phyloP scores from a whole-genome alignment of 2,797 vertebrate species.

The Poeciliopsis paucimaculata region DNA sequence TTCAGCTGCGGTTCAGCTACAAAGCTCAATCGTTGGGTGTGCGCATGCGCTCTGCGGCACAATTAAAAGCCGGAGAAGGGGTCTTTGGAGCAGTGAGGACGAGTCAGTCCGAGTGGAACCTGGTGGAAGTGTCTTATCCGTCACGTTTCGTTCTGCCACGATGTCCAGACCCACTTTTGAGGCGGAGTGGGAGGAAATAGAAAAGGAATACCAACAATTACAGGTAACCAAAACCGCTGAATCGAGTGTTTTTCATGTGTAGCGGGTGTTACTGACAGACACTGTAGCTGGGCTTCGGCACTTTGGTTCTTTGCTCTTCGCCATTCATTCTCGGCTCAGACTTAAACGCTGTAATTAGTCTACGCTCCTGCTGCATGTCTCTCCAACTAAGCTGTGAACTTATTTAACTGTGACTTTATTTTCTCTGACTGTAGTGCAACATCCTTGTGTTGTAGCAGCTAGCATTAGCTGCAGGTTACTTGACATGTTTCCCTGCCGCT shows the following conservation, averaged over 20 bases:
- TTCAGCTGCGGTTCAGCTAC: slow-evolving; percentile 1
- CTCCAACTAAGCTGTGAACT: background rate
- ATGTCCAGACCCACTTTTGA: slow-evolving; percentile 86
- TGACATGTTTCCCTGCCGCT: slow-evolving; percentile 23
- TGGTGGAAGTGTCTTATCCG: slow-evolving; percentile 14
- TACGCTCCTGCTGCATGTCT: background rate
- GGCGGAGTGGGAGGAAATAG: slow-evolving; percentile 89
- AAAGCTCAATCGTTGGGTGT: background rate
- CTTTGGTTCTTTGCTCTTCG: slow-evolving; percentile 31
- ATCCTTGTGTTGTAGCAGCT: slow-evolving; percentile 25
- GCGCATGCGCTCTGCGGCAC: slow-evolving; percentile 59
- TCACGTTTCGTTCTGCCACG: slow-evolving; percentile 32
- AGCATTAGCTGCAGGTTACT: slow-evolving; percentile 47
- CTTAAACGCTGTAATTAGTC: slow-evolving; percentile 8
- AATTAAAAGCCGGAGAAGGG: slow-evolving; percentile 21
- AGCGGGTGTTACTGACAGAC: slow-evolving; percentile 33
- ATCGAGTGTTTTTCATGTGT: background rate
- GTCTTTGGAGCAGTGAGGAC: slow-evolving; percentile 3
- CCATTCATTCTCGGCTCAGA: slow-evolving; percentile 56
- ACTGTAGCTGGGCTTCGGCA: slow-evolving; percentile 22
- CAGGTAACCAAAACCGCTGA: slow-evolving; percentile 80
- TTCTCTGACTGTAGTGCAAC: slow-evolving; percentile 4
- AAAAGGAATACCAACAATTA: slow-evolving; percentile 90
- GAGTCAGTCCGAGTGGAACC: slow-evolving; percentile 20
- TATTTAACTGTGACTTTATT: background rate